Conservation (phyloP, 2,888 invertebrate genomes). For the Rhamphomyia laevipes region DNA sequence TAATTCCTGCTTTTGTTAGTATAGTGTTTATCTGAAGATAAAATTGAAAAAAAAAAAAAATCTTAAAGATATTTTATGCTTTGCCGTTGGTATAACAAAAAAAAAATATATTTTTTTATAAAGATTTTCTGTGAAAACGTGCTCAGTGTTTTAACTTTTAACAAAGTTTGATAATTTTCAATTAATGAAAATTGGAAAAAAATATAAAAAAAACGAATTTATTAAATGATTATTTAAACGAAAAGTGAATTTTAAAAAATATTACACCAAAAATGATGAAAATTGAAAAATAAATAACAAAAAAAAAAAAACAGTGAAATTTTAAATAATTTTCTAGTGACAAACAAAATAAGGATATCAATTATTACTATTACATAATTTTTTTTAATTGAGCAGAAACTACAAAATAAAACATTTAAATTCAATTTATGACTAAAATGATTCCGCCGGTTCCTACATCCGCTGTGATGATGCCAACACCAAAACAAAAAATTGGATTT, state of each 20-base stretch:
- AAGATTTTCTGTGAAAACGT: no score
- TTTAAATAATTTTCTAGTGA: no score
- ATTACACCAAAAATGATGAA: no score
- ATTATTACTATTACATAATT: no score
- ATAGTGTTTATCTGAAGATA: neutral
- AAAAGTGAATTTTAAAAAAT: no score
- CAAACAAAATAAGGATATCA: no score
- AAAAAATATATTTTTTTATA: no score
- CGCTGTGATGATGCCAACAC: slow-evolving; percentile 74
- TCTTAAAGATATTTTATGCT: neutral
- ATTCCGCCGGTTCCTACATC: slow-evolving; percentile 93
- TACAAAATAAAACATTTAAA: neutral
- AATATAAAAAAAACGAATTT: slow-evolving; percentile 18
- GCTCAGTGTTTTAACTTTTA: neutral
- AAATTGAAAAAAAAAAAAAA: neutral
- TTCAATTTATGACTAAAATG: slow-evolving; percentile 47
- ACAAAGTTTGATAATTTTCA: neutral
- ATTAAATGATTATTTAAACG: no score
- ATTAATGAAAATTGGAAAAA: slow-evolving; percentile 13
- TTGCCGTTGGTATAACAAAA: neutral
- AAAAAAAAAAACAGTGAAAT: no score
- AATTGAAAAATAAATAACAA: no score
- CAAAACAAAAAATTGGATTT: slow-evolving; percentile 90
- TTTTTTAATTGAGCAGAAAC: neutral
- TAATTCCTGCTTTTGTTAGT: neutral